Evolutionary conservation across 2,113 vertebrate species (phyloP).

Genomic region (Dicrurus megarhynchus): DNA sequence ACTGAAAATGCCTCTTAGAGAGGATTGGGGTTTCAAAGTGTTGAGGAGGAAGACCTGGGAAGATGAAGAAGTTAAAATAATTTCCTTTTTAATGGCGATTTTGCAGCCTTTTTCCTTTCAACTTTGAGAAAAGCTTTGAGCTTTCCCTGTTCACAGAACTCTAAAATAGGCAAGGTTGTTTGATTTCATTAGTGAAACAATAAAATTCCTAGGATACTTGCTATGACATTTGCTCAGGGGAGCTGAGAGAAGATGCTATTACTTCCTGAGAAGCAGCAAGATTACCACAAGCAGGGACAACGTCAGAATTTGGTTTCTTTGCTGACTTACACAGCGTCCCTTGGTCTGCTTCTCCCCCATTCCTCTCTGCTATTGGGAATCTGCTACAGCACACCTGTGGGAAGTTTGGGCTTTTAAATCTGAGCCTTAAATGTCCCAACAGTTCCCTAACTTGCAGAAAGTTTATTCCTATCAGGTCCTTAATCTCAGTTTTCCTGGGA

Average conservation of each 20-base stretch:
- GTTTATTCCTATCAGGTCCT: background rate
- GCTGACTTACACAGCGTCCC: background rate
- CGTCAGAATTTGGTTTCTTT: background rate
- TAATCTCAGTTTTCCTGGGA: background rate
- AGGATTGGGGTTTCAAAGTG: background rate
- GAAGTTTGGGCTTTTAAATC: background rate
- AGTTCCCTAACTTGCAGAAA: background rate
- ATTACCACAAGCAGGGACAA: background rate
- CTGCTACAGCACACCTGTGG: background rate
- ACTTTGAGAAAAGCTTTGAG: background rate
- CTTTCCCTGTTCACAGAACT: background rate
- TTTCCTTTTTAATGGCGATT: background rate
- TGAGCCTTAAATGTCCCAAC: background rate
- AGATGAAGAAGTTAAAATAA: background rate
- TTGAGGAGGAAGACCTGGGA: background rate
- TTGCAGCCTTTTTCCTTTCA: background rate
- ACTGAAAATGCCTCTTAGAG: background rate
- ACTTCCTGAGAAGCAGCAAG: background rate
- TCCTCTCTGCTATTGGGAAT: background rate
- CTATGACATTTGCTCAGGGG: background rate
- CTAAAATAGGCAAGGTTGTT: background rate
- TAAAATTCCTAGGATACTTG: background rate
- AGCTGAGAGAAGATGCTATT: background rate
- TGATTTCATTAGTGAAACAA: background rate
- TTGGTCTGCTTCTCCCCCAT: background rate